Conservation (phyloP, 2,113 vertebrate species). For the Rhinolophus ferrumequinum region DNA sequence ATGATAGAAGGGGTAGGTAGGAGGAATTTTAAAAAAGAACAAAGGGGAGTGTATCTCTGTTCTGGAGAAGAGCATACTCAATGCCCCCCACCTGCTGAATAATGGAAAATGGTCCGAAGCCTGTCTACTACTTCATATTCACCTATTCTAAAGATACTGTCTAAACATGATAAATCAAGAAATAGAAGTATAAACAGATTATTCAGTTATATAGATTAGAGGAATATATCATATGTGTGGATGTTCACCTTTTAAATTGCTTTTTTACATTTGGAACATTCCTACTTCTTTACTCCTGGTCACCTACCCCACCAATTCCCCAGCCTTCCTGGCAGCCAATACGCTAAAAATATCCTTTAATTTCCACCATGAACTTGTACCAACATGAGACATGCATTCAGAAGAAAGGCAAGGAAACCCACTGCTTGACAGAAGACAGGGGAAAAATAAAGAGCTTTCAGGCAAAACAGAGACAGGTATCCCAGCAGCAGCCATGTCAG, state of each 20-base stretch:
- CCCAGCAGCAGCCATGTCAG: fast-evolving
- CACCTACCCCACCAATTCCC: neutral
- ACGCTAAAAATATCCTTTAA: neutral
- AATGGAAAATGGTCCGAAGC: neutral
- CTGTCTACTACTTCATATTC: no score
- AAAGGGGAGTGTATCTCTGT: neutral
- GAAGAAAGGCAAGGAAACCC: neutral
- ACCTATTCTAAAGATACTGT: neutral
- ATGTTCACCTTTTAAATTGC: neutral
- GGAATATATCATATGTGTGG: neutral
- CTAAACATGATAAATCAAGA: neutral
- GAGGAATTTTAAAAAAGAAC: neutral
- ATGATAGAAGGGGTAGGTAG: neutral
- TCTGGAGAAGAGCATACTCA: neutral
- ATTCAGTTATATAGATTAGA: neutral
- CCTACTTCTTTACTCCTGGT: neutral
- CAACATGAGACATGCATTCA: neutral
- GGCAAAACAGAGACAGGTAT: neutral
- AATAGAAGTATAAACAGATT: neutral
- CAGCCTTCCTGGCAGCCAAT: neutral
- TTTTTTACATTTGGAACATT: neutral
- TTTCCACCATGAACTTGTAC: neutral
- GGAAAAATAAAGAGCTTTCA: neutral
- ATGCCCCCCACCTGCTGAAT: no score
- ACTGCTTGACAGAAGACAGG: neutral